Percentiles rank a stretch among this genome's conserved stretches.
These are phyloP conservation scores for Trissolcus basalis DNA, from an alignment of 1,140 invertebrate species.

Conservation along the genomic window DNA sequence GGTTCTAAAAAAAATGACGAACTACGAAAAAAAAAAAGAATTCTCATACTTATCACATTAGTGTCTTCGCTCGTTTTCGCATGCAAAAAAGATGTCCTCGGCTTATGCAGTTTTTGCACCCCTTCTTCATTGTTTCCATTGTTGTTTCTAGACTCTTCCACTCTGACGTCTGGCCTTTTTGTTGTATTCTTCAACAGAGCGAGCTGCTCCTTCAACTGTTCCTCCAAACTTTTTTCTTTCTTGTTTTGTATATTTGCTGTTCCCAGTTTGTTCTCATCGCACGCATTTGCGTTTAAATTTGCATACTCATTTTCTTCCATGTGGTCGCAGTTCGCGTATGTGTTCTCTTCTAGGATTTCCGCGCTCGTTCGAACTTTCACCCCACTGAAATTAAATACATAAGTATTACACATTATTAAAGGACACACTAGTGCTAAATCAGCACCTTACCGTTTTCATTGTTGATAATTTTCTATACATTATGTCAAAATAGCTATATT, in stretches of 20 bases:
- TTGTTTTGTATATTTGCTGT: constrained; percentile 16
- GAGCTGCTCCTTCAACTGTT: constrained; percentile 64
- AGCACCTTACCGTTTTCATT: too few species aligned
- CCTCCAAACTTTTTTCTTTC: constrained; percentile 55
- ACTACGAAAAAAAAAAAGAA: background rate
- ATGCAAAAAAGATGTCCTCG: constrained; percentile 65
- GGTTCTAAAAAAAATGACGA: background rate
- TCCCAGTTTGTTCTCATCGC: background rate
- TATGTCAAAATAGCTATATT: too few species aligned
- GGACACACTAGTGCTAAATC: too few species aligned
- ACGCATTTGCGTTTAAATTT: constrained; percentile 53
- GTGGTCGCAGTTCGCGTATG: constrained; percentile 65
- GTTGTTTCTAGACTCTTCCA: constrained; percentile 3
- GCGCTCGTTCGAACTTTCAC: constrained; percentile 15
- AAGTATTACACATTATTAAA: too few species aligned
- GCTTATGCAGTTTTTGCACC: constrained; percentile 18
- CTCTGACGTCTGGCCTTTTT: constrained; percentile 1
- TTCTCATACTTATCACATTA: constrained; percentile 41
- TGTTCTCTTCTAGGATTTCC: constrained; percentile 54
- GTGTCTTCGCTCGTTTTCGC: constrained; percentile 24
- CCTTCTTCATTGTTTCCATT: constrained; percentile 5
- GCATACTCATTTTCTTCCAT: constrained; percentile 61
- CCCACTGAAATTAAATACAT: constrained; percentile 11
- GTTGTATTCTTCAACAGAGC: constrained; percentile 18
- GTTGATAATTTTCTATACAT: too few species aligned